Conservation (phyloP, 2,888 invertebrate species). For the Rhimphoctona megacephalus region DNA sequence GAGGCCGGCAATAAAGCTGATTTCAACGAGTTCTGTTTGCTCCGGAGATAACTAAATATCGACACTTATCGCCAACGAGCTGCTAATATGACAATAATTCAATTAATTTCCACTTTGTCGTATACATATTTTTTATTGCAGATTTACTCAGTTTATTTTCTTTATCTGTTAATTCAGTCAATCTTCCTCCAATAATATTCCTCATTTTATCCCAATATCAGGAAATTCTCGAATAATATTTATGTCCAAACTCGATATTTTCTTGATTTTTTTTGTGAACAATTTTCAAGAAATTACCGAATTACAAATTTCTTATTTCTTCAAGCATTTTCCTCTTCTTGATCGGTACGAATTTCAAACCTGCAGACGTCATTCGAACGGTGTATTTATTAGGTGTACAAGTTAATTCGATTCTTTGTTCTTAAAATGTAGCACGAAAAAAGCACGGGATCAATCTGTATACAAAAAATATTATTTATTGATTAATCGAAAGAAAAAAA, state of each 20-base stretch:
- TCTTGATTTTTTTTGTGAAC: not conserved
- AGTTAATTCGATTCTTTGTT: not conserved
- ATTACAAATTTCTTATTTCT: not conserved
- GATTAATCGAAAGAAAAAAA: not conserved
- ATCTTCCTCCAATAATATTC: not conserved
- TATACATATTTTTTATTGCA: not conserved
- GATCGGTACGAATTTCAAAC: too few relatives aligned
- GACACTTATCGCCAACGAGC: slow-evolving; percentile 42
- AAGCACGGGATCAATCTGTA: not conserved
- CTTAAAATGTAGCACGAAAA: not conserved
- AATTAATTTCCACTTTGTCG: slow-evolving; percentile 17
- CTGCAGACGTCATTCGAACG: too few relatives aligned
- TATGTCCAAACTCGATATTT: not conserved
- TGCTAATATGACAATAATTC: slow-evolving; percentile 26
- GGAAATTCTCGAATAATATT: not conserved
- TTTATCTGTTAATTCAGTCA: not conserved
- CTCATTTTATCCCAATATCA: too few relatives aligned
- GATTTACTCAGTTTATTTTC: not conserved
- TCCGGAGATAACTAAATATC: slow-evolving; percentile 39
- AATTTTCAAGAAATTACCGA: not conserved
- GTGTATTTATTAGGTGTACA: not conserved
- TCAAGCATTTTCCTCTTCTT: not conserved
- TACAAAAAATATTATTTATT: not conserved
- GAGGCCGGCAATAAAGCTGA: slow-evolving; percentile 27
- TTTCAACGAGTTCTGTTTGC: slow-evolving; percentile 21